A percentile compares a stretch with the other conserved stretches of the same genome.
phyloP scores from a whole-genome alignment of 2,113 vertebrate species.

The Clupea harengus region DNA sequence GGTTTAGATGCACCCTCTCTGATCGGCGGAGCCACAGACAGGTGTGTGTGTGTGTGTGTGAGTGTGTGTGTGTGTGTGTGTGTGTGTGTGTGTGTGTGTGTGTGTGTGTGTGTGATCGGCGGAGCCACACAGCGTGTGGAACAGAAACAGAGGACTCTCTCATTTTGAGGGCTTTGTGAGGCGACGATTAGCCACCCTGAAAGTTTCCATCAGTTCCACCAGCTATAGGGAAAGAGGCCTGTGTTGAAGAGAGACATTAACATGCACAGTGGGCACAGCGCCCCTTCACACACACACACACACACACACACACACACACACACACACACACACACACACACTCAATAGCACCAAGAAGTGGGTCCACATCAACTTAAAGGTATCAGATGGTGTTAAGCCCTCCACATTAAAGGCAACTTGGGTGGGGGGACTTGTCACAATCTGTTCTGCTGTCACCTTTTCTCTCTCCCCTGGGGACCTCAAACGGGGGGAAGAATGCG shows the following conservation, averaged over 20 bases:
- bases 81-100: no score
- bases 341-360: slow-evolving; percentile 36
- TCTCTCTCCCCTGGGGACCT: background rate
- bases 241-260: slow-evolving; percentile 33
- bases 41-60: no score
- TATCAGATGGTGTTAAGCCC: slow-evolving; percentile 39
- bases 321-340: slow-evolving; percentile 12
- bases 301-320: background rate
- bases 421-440: slow-evolving; percentile 44
- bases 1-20: no score
- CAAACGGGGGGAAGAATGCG: background rate
- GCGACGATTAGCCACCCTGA: background rate
- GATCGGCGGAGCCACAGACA: no score
- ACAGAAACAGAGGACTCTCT: slow-evolving; percentile 23
- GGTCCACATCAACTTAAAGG: slow-evolving; percentile 41
- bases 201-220: background rate
- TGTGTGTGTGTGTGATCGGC: no score
- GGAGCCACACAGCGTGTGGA: background rate
- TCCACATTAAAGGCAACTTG: slow-evolving; percentile 43
- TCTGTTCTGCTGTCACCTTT: slow-evolving; percentile 41
- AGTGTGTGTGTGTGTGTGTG: no score
- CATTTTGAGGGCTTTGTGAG: background rate
- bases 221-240: slow-evolving; percentile 31
- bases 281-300: slow-evolving; percentile 23
- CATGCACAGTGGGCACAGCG: slow-evolving; percentile 40